Evolutionary conservation across 2,888 invertebrate species (phyloP).

Genomic region (Helobdella robusta): DNA sequence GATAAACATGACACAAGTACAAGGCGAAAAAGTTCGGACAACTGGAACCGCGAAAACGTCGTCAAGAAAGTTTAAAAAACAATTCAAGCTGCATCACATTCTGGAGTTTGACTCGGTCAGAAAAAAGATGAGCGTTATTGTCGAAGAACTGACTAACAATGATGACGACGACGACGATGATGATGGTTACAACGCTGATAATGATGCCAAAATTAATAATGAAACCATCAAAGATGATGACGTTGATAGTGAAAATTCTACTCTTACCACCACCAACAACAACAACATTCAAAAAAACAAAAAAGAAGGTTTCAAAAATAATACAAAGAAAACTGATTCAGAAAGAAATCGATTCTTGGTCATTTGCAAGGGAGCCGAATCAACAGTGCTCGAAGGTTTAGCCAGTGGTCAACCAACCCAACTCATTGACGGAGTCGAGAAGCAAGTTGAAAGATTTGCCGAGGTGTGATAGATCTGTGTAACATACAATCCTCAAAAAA

Average conservation of each 20-base stretch:
- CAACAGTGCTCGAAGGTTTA: constrained; percentile 62
- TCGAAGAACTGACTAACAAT: constrained; percentile 46
- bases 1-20: too few species aligned
- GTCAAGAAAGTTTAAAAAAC: constrained; percentile 42
- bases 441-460: constrained; percentile 55
- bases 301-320: not conserved
- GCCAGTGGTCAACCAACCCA: too few species aligned
- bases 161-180: not conserved
- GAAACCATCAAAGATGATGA: not conserved
- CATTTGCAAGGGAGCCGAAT: constrained; percentile 72
- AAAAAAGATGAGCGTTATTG: constrained; percentile 81
- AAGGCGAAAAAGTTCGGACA: too few species aligned
- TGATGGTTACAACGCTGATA: not conserved
- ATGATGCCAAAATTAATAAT: not conserved
- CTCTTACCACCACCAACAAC: not conserved
- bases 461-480: constrained; percentile 48
- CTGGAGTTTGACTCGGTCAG: constrained; percentile 77
- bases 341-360: not conserved
- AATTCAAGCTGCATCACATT: constrained; percentile 63
- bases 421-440: constrained; percentile 44
- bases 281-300: not conserved
- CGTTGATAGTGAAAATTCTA: not conserved
- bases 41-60: too few species aligned
- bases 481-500: too few species aligned
- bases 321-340: not conserved